Evolutionary conservation across 64 coral and sea anemone genomes (phyloP), one percentile per base, ranked within the genome.

Genomic region (Orbicella faveolata): DNA sequence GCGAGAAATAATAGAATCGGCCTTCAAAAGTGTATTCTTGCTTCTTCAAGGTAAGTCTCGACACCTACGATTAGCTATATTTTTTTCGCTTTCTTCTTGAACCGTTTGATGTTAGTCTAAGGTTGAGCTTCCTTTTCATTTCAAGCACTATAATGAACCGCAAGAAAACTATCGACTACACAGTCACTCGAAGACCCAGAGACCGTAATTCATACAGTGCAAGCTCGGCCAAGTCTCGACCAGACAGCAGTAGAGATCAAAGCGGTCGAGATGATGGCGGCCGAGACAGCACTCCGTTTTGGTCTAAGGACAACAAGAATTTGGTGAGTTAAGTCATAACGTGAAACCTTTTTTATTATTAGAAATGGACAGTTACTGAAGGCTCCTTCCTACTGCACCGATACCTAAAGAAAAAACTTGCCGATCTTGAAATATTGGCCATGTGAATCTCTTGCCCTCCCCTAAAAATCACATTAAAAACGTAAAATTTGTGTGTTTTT

Each of bases 91-190:
- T 14, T 57, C 54, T 8, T 57, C 54, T 9, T 14, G 13, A 8
- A 57, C 54, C 13, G 54, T 57, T 57, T 9, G 54, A 8, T 57
- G 13, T 57, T 23, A 21, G 23, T 69, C 66, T n/a, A 41, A 83
- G 6, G 1, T 34, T 41, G 80, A 67, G 36, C 26, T 36, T 1
- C 33, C 35, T 36, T 36, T 35, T 67, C 34, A 51, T 77, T 77
- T n/a, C 19, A 52, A 37, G 44, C 9, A 70, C 11, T 1, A 7
- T 44, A 21, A 84, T 84, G 82, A 84, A 84, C 35, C 82, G 82
- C 39, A 84, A 65, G 65, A 84, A 84, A 84, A 72, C 82, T 37
- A 84, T 84, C 12, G 82, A 84, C 63, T 84, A 84, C 82, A 84
- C 65, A 21, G 82, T 84, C 23, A 70, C 82, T 48, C 82, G 82